Evolutionary conservation across 1,140 invertebrate genomes (phyloP).

Genomic region (Microplitis demolitor): DNA sequence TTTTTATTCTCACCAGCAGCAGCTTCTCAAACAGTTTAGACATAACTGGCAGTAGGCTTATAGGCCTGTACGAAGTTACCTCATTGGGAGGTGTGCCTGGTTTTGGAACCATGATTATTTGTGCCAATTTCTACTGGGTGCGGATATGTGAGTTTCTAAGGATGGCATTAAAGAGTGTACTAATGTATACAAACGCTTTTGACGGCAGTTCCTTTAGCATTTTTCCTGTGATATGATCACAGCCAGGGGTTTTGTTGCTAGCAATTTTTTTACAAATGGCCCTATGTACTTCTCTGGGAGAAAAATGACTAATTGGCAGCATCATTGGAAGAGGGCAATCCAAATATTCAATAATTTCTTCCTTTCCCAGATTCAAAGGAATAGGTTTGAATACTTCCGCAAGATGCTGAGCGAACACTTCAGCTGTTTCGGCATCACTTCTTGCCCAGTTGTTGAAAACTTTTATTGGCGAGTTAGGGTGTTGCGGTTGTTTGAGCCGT

Average conservation of each 20-base stretch:
- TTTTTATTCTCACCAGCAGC: not conserved
- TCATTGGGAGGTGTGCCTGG: constrained; percentile 21
- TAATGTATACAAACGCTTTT: constrained; percentile 15
- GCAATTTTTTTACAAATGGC: constrained; percentile 5
- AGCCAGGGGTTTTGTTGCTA: constrained; percentile 28
- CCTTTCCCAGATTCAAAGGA: not conserved
- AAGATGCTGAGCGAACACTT: not conserved
- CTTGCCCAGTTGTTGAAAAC: not conserved
- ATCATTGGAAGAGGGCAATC: not conserved
- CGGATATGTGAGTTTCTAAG: constrained; percentile 32
- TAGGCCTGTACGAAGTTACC: constrained; percentile 1
- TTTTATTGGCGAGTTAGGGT: not conserved
- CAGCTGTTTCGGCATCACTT: constrained; percentile 10
- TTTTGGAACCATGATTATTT: constrained; percentile 44
- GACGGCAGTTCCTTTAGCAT: constrained; percentile 26
- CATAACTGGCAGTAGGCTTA: constrained; percentile 12
- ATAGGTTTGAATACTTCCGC: not conserved
- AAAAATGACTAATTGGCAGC: not conserved
- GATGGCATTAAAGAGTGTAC: constrained; percentile 28
- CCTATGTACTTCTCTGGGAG: not conserved
- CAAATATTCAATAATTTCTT: not conserved
- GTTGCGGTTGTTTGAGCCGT: not conserved
- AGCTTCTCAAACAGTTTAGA: constrained; percentile 9
- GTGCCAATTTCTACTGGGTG: constrained; percentile 44
- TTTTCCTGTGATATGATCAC: constrained; percentile 31